Evolutionary conservation across 2,797 vertebrate species (phyloP).

Genomic region (Myotis daubentonii): DNA sequence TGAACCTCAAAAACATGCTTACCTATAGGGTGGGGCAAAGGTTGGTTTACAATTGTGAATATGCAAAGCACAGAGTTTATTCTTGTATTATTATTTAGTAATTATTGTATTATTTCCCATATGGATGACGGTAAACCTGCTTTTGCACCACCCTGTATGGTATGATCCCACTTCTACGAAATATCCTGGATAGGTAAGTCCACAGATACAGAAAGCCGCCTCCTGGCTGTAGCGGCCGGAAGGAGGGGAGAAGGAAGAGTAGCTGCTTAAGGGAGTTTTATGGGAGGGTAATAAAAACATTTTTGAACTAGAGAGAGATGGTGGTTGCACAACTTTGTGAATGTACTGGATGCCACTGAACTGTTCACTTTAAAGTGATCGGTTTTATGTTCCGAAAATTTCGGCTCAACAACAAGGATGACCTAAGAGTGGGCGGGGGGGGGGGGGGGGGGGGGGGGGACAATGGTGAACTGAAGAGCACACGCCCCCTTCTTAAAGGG

Average conservation of each 20-base stretch:
- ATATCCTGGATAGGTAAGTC: not conserved
- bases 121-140: not conserved
- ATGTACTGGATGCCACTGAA: not conserved
- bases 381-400: slow-evolving; percentile 47
- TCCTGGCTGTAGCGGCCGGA: not conserved
- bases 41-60: not conserved
- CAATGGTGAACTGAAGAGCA: not conserved
- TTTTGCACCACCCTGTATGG: not conserved
- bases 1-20: not conserved
- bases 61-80: not conserved
- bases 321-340: not conserved
- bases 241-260: not conserved
- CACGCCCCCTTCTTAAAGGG: not conserved
- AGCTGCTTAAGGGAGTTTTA: not conserved
- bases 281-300: not conserved
- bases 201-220: not conserved
- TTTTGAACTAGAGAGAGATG: slow-evolving; percentile 11
- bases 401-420: not conserved
- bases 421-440: not conserved
- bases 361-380: not conserved
- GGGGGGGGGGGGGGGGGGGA: too few relatives aligned
- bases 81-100: too few relatives aligned
- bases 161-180: not conserved
- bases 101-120: too few relatives aligned
- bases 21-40: not conserved